Conservation (phyloP, 2,797 vertebrate genomes). For the Mastacembelus armatus region DNA sequence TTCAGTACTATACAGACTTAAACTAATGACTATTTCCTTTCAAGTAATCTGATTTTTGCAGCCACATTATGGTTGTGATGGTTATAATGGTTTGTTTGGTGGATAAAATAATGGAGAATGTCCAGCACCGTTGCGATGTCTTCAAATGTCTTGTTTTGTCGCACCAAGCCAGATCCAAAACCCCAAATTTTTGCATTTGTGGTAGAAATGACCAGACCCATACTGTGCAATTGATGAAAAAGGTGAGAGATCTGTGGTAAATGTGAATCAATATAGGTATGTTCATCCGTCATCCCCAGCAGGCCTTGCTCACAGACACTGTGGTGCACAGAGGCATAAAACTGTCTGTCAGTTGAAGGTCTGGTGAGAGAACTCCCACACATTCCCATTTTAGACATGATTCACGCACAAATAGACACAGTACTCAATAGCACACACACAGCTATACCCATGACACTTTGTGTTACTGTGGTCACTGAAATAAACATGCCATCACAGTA, state of each 20-base stretch:
- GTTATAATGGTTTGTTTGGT: too few species aligned
- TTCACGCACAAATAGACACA: slow-evolving; percentile 32
- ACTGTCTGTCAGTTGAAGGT: slow-evolving; percentile 57
- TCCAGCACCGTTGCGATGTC: too few species aligned
- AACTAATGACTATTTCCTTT: too few species aligned
- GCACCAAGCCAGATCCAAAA: too few species aligned
- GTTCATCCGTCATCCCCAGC: slow-evolving; percentile 9
- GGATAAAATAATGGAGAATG: too few species aligned
- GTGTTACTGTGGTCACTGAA: slow-evolving; percentile 32
- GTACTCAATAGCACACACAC: not conserved
- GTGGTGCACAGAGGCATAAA: slow-evolving; percentile 62
- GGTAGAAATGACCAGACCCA: not conserved
- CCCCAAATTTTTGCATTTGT: too few species aligned
- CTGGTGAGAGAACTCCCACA: slow-evolving; percentile 61
- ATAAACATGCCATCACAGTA: slow-evolving; percentile 39
- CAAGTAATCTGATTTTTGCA: too few species aligned
- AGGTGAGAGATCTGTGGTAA: not conserved
- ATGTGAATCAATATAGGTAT: slow-evolving; percentile 37
- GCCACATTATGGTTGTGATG: too few species aligned
- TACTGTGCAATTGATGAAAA: slow-evolving; percentile 3
- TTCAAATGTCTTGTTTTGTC: too few species aligned
- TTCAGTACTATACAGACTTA: too few species aligned
- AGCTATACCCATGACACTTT: slow-evolving; percentile 11
- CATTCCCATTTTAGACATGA: slow-evolving; percentile 58
- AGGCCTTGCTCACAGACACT: slow-evolving; percentile 33